Evolutionary conservation across 2,797 vertebrate genomes (phyloP).

Genomic region (Ispidina picta): DNA sequence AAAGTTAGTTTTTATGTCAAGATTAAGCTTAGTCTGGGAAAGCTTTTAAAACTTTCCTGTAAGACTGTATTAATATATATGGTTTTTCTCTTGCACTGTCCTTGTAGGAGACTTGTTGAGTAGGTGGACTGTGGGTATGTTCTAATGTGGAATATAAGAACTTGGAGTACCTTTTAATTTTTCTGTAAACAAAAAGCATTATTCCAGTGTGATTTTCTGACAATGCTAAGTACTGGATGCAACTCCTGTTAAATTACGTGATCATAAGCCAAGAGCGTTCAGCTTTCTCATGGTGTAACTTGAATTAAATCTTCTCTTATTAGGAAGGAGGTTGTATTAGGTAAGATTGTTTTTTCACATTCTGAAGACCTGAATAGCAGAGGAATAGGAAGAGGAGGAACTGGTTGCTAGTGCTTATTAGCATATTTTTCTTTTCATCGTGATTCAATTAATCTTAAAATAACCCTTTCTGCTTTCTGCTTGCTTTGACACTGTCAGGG

Average conservation of each 20-base stretch:
- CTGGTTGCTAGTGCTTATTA: conserved; percentile 5
- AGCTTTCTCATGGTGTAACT: not conserved
- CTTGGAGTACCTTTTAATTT: not conserved
- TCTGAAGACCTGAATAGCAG: not conserved
- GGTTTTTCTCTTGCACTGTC: not conserved
- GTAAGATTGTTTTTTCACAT: not conserved
- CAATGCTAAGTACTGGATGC: not conserved
- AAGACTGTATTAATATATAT: not conserved
- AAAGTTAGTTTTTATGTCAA: not conserved
- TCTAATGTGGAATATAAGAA: not conserved
- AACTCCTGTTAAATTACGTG: not conserved
- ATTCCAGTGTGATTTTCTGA: not conserved
- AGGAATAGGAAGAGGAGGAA: not conserved
- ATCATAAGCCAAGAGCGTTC: not conserved
- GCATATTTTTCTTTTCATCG: not conserved
- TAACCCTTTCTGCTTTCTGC: not conserved
- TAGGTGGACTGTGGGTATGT: not conserved
- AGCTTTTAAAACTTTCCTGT: not conserved
- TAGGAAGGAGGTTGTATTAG: not conserved
- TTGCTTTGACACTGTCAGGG: not conserved
- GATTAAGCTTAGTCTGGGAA: not conserved
- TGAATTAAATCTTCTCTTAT: not conserved
- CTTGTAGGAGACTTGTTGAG: not conserved
- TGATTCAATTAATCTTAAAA: conserved; percentile 37
- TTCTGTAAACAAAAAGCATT: not conserved